A percentile compares a stretch with the other conserved stretches of the same genome.
phyloP scores from a whole-genome alignment of 2,797 vertebrate genomes.

The Oophaga sylvatica region DNA sequence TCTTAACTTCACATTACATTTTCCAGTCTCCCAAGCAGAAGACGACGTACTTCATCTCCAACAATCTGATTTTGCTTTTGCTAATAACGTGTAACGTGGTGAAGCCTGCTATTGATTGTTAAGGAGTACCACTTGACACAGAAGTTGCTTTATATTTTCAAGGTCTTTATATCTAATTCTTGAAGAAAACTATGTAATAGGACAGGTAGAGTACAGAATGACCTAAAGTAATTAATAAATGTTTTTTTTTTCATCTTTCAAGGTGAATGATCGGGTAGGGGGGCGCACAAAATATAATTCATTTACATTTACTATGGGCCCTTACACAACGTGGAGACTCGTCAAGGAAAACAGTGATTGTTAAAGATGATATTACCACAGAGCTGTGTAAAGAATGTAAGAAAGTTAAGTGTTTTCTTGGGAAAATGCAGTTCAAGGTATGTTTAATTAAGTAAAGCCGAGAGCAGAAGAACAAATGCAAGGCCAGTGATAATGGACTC shows the following conservation, averaged over 20 bases:
- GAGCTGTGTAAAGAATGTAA: slow-evolving; percentile 68
- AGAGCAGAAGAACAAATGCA: slow-evolving; percentile 53
- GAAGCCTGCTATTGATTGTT: slow-evolving; percentile 16
- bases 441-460: slow-evolving; percentile 52
- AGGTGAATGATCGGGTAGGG: slow-evolving; percentile 12
- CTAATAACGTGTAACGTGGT: background rate
- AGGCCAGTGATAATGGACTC: slow-evolving; percentile 55
- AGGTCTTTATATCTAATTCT: slow-evolving; percentile 38
- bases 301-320: slow-evolving; percentile 67
- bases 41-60: background rate
- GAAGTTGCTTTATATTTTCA: slow-evolving; percentile 31
- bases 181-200: background rate
- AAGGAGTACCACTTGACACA: slow-evolving; percentile 6
- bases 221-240: slow-evolving; percentile 24
- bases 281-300: slow-evolving; percentile 21
- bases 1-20: background rate
- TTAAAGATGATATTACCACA: slow-evolving; percentile 68
- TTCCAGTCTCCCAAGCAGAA: background rate
- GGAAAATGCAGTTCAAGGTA: slow-evolving; percentile 70
- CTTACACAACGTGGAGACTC: slow-evolving; percentile 67
- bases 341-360: slow-evolving; percentile 69
- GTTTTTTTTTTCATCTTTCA: slow-evolving; percentile 25
- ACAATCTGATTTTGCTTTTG: background rate
- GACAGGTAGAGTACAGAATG: slow-evolving; percentile 15
- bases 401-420: slow-evolving; percentile 66